phyloP scores from a whole-genome alignment of 2,113 vertebrate genomes.

The Rafetus swinhoei region DNA sequence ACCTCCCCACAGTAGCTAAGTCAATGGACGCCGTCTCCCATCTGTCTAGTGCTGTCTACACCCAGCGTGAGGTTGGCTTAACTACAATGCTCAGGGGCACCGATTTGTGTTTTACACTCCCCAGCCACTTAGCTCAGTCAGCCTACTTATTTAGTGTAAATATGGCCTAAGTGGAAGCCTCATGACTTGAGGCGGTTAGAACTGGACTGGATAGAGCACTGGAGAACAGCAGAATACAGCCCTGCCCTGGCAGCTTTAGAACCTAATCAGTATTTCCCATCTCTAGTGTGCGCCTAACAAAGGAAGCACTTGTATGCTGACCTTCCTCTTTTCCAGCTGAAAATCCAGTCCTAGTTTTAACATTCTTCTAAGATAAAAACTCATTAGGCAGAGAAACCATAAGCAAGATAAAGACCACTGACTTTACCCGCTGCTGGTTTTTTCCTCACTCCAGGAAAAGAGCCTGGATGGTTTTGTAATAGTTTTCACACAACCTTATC shows the following conservation, averaged over 20 bases:
- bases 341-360: not conserved
- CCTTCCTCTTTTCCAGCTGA: not conserved
- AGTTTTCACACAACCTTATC: not conserved
- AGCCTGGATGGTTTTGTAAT: not conserved
- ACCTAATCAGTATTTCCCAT: not conserved
- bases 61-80: too few relatives aligned
- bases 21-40: too few relatives aligned
- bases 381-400: not conserved
- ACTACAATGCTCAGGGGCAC: too few relatives aligned
- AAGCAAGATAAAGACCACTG: not conserved
- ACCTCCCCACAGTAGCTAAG: too few relatives aligned
- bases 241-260: not conserved
- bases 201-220: not conserved
- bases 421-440: not conserved
- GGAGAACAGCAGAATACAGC: not conserved
- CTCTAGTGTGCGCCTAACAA: not conserved
- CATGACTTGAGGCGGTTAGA: not conserved
- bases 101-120: too few relatives aligned
- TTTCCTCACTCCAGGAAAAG: rapidly evolving
- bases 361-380: not conserved
- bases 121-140: too few relatives aligned
- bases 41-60: too few relatives aligned
- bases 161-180: not conserved
- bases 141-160: too few relatives aligned
- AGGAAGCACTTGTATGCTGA: not conserved